Percentiles rank a stretch among this genome's conserved stretches.
Conservation (phyloP, 1,140 invertebrate genomes). For the Drosophila nebulosa region DNA sequence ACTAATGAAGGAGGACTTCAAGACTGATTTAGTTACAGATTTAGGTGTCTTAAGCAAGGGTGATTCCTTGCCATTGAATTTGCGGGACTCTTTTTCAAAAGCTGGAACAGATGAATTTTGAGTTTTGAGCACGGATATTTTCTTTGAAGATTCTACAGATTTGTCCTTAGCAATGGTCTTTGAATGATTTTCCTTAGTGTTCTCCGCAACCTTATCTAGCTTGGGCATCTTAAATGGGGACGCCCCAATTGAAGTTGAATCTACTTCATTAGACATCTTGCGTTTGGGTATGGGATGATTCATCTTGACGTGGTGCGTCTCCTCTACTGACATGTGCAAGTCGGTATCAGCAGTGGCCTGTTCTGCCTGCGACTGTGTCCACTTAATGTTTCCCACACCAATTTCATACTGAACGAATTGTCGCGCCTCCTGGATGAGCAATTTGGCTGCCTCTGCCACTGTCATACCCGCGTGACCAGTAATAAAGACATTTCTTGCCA, state of each 20-base stretch:
- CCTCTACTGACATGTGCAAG: conserved; percentile 46
- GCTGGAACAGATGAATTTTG: neutral
- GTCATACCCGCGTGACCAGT: conserved; percentile 90
- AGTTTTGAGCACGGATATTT: neutral
- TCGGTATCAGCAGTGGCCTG: neutral
- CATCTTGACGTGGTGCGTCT: neutral
- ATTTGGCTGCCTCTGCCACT: conserved; percentile 89
- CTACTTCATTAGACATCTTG: neutral
- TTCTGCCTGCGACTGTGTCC: conserved; percentile 69
- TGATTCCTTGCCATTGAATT: neutral
- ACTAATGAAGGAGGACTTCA: neutral
- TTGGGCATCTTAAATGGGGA: conserved; percentile 14
- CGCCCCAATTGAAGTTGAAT: neutral
- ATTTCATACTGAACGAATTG: conserved; percentile 85
- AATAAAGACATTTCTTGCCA: conserved; percentile 89
- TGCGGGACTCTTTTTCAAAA: neutral
- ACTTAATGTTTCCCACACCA: conserved; percentile 84
- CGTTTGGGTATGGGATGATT: conserved; percentile 1
- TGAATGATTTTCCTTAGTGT: neutral
- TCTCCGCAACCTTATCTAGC: neutral
- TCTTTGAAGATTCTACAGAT: neutral
- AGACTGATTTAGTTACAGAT: neutral
- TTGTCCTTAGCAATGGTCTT: neutral
- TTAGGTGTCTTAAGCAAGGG: neutral
- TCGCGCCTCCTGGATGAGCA: conserved; percentile 91